Evolutionary conservation across 2,797 vertebrate genomes (phyloP).

Genomic region (Danio jaintianensis): DNA sequence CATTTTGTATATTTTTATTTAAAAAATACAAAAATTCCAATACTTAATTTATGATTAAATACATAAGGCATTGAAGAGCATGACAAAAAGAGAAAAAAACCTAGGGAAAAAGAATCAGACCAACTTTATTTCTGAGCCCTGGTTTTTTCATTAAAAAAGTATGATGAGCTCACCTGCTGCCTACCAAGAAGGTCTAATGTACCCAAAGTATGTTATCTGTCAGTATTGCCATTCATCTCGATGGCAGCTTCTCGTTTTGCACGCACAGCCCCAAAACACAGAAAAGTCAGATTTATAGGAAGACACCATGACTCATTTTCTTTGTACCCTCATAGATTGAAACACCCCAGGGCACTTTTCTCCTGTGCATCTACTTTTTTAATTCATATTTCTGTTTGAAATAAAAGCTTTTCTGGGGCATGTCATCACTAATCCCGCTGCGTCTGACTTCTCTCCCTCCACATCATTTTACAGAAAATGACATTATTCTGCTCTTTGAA

Average conservation of each 20-base stretch:
- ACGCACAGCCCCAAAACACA: background rate
- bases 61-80: too few relatives aligned
- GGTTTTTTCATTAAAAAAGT: background rate
- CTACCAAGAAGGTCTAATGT: conserved; percentile 11
- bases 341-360: conserved; percentile 5
- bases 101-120: too few relatives aligned
- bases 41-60: too few relatives aligned
- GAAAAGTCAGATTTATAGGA: conserved; percentile 2
- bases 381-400: conserved; percentile 42
- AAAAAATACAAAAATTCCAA: too few relatives aligned
- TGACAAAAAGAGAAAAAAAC: too few relatives aligned
- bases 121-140: background rate
- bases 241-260: background rate
- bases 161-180: conserved; percentile 14
- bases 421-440: conserved; percentile 25
- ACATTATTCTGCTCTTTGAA: conserved; percentile 23
- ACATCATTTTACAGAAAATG: conserved; percentile 1
- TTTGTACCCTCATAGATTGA: background rate
- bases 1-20: too few relatives aligned
- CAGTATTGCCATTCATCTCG: conserved; percentile 1
- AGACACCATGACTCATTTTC: background rate
- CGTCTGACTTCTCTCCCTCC: background rate
- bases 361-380: conserved; percentile 1
- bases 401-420: conserved; percentile 25
- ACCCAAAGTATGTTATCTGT: conserved; percentile 15